Percentiles rank a stretch among this genome's conserved stretches.
phyloP scores from a whole-genome alignment of 2,888 invertebrate genomes.

The Scaptomyza tumidula region DNA sequence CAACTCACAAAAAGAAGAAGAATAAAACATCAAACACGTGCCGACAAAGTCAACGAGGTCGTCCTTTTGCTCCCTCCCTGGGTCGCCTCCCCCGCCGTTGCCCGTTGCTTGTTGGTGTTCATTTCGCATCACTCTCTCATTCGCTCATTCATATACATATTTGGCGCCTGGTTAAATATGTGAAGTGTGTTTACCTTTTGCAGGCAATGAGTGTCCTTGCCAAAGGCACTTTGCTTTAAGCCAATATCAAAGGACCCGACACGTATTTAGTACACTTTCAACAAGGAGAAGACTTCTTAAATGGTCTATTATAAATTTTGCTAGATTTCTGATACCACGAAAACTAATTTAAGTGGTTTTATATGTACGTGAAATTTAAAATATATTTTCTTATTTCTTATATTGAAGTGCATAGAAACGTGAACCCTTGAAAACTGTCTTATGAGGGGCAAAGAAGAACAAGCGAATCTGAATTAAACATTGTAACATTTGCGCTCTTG shows the following conservation, averaged over 20 bases:
- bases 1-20: constrained; percentile 11
- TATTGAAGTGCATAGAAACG: background rate
- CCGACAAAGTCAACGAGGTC: constrained; percentile 75
- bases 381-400: too few relatives aligned
- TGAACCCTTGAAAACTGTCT: constrained; percentile 31
- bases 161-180: constrained; percentile 59
- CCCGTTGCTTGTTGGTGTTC: constrained; percentile 20
- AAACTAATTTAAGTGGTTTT: too few relatives aligned
- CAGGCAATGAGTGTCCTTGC: constrained; percentile 61
- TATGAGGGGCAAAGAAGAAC: constrained; percentile 10
- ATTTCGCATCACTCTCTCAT: constrained; percentile 39
- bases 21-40: constrained; percentile 43
- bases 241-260: constrained; percentile 9
- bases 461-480: constrained; percentile 16
- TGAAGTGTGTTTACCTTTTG: constrained; percentile 66
- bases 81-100: background rate
- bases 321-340: too few relatives aligned
- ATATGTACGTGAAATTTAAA: too few relatives aligned
- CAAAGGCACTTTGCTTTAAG: constrained; percentile 41
- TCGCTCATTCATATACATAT: constrained; percentile 37
- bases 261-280: background rate
- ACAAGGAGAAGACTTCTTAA: background rate
- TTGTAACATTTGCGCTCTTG: constrained; percentile 52
- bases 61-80: constrained; percentile 22
- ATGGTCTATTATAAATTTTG: too few relatives aligned